These are phyloP conservation scores for Brachynemurus nebulosus DNA, from an alignment of 2,888 invertebrate genomes.

Conservation along the genomic window DNA sequence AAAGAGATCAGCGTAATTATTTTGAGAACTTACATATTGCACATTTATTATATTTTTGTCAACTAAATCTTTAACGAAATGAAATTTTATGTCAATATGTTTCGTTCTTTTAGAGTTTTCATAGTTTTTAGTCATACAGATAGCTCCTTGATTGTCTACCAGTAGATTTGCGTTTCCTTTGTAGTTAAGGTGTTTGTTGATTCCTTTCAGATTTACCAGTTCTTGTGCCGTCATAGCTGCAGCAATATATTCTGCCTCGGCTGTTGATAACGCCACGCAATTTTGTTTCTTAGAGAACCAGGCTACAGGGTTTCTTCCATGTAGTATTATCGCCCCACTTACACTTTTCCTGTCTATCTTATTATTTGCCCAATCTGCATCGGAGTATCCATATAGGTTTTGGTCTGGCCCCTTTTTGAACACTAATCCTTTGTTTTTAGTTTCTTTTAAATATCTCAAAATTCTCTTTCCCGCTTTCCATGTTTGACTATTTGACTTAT, in stretches of 20 bases:
- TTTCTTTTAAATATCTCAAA: neutral
- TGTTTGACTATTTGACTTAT: neutral
- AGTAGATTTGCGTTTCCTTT: neutral
- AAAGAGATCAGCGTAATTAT: conserved; percentile 8
- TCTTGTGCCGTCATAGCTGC: neutral
- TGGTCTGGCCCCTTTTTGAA: neutral
- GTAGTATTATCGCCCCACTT: neutral
- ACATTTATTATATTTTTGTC: conserved; percentile 5
- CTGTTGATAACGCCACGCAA: neutral
- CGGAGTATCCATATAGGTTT: neutral
- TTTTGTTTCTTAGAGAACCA: neutral
- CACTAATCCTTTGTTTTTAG: neutral
- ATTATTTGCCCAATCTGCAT: neutral
- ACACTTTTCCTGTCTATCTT: neutral
- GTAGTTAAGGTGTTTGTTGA: neutral
- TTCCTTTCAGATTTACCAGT: neutral
- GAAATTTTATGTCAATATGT: conserved; percentile 10
- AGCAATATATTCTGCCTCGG: neutral
- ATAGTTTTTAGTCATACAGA: neutral
- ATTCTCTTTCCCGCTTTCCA: neutral
- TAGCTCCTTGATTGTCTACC: neutral
- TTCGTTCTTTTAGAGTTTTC: conserved; percentile 9
- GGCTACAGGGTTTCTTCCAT: neutral
- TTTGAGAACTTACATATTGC: conserved; percentile 5
- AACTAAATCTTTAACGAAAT: conserved; percentile 8